Base-by-base conservation (phyloP, 1,140 invertebrate genomes). In the Caenorhabditis latens region DNA sequence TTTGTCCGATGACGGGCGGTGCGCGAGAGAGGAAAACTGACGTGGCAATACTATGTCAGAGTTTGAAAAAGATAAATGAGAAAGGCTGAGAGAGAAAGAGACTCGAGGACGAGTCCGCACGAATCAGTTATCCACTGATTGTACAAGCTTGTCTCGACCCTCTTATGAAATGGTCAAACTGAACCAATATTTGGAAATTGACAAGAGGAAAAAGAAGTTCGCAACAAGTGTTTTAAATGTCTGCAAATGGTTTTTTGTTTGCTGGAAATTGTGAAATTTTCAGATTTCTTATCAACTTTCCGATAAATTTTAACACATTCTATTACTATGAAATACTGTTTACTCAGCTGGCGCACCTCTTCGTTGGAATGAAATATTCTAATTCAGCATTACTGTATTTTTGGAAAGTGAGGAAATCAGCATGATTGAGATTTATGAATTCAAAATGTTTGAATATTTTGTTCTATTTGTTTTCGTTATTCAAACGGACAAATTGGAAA, bases 91-190 rank as follows among this genome's bases (percentile, higher is more conserved):
- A 71, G 13, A 46, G n/a, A 79, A 50, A 50, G n/a, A 50, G 71
- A 24, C 11, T 50, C 46, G 46, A 50, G 71, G 46, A 50, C 71
- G 71, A 79, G 71, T 53, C 71, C 71, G 43, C 71, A 79, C 71
- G 71, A 79, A 79, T 79, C 71, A 79, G 71, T 79, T 53, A 50
- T 50, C 46, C 46, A 43, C n/a, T 16, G 40, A 46, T 79, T 79
- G 71, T 79, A 79, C 71, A 79, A 79, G 71, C 71, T 50, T 50
- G 71, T 71, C 65, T 71, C 65, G 65, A 71, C 65, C 61, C 58
- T 61, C 24, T 46, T 71, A 21, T n/a, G 42, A 40, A 71, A 71
- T 71, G 65, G 65, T 71, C 65, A 71, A 71, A 71, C n/a, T 71
- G 65, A 71, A 46, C 65, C 65, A 48, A 71, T 71, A 71, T 46